Evolutionary conservation across 2,797 vertebrate genomes (phyloP), one percentile per base, ranked within the genome.

Genomic region (Gymnoscopelus microlampas): DNA sequence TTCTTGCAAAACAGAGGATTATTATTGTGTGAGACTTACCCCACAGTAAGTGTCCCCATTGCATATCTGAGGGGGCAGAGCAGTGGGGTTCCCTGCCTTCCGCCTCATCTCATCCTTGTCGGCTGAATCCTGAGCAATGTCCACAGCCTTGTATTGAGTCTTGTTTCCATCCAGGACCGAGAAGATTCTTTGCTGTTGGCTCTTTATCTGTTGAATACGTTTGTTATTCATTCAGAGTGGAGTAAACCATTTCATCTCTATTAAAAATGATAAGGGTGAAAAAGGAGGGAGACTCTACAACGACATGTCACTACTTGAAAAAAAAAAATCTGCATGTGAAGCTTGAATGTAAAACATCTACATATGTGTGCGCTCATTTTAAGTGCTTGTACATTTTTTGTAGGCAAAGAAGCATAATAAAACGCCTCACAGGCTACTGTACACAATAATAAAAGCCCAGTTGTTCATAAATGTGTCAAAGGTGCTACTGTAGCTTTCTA

Each of bases 11-110:
- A 3, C 26, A 3, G 2, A 1, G 26, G 26, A 2, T 29, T 29
- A 29, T 63, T 39, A 62, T 5, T 35, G 5, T 35, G 15, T 8
- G 24, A 68, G 13, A 82, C 90, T 85, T 79, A 92, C 91, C 64
- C 91, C 91, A 66, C 87, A 89, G 79, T 90, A 87, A 14, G 0
- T 0, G 0, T 83, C 9, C 0, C 82, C 89, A 0, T 89, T 90
- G 75, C 35, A 77, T 70, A 92, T 87, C 48, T 91, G 88, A 60
- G 91, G 91, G 5, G 91, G 77, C 5, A 89, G 29, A 0, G 86
- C 89, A 0, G 0, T 57, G 0, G 24, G 14, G 68, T 89, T 0
- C 0, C 70, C 63, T 10, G 51, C 67, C 0, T 32, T 23, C 3
- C 44, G 4, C 59, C 84, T 89, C 91, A 92, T 92, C 60, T 12